Percentiles rank a stretch among this genome's conserved stretches.
phyloP scores from a whole-genome alignment of 2,797 vertebrate species.

The Sebastes steindachneri region DNA sequence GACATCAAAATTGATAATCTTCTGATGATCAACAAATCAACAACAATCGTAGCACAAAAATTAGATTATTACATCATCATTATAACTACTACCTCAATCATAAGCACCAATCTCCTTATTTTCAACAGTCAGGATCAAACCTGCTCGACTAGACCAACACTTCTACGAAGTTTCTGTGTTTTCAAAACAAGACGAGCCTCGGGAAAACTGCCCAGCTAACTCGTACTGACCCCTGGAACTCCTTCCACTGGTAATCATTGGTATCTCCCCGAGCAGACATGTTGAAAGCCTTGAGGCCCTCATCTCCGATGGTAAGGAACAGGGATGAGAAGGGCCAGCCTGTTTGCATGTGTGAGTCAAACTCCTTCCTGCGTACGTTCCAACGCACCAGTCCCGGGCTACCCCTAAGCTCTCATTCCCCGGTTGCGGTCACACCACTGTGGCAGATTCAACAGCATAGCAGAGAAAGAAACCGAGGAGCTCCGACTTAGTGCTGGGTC shows the following conservation, averaged over 20 bases:
- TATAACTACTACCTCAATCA: neutral
- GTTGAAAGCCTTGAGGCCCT: constrained; percentile 46
- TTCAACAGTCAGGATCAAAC: neutral
- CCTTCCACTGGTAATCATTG: constrained; percentile 81
- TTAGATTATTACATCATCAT: neutral
- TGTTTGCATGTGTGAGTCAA: constrained; percentile 42
- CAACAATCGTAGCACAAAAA: neutral
- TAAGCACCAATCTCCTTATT: neutral
- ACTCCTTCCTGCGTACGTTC: neutral
- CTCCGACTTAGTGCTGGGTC: neutral
- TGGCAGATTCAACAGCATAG: constrained; percentile 61
- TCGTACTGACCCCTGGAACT: constrained; percentile 82
- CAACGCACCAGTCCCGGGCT: neutral
- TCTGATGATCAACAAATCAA: neutral
- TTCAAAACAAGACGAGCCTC: neutral
- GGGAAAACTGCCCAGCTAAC: neutral
- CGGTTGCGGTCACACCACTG: constrained; percentile 34
- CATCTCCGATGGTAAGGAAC: constrained; percentile 36
- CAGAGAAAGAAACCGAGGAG: neutral
- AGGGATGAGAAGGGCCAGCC: constrained; percentile 19
- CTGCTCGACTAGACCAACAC: neutral
- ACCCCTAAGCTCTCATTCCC: neutral
- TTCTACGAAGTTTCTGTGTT: neutral
- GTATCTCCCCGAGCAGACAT: constrained; percentile 67
- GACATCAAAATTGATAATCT: neutral